These are phyloP conservation scores for Ictalurus furcatus DNA, from an alignment of 2,113 vertebrate species.

Conservation along the genomic window DNA sequence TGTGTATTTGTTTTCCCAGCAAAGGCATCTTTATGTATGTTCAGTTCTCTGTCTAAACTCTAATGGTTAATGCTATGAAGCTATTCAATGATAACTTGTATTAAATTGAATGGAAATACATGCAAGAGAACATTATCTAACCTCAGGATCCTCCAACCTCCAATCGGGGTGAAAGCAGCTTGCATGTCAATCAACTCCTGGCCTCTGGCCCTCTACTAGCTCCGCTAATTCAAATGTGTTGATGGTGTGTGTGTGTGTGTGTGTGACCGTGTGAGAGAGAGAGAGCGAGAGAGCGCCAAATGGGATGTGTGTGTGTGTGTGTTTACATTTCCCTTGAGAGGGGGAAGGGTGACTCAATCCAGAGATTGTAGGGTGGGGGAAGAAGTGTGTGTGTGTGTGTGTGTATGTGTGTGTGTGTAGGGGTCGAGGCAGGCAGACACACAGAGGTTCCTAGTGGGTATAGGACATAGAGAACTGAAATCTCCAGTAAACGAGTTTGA, in stretches of 20 bases:
- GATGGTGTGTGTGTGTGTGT: conserved; percentile 32
- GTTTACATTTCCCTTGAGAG: conserved; percentile 52
- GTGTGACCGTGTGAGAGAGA: conserved; percentile 32
- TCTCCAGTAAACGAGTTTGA: conserved; percentile 36
- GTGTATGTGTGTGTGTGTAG: conserved; percentile 9
- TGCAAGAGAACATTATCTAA: conserved; percentile 24
- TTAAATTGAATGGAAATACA: conserved; percentile 12
- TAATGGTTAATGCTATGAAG: background rate
- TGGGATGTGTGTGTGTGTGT: conserved; percentile 42
- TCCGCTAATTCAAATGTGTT: conserved; percentile 39
- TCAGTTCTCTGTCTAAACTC: background rate
- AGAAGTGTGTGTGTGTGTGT: conserved; percentile 16
- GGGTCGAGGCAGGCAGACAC: conserved; percentile 27
- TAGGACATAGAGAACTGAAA: conserved; percentile 25
- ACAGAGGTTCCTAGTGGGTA: conserved; percentile 31
- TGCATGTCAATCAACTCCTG: conserved; percentile 42
- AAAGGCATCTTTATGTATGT: too few species aligned
- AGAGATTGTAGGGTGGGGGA: conserved; percentile 24
- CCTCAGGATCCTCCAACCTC: background rate
- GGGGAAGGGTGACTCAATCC: conserved; percentile 46
- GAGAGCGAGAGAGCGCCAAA: background rate
- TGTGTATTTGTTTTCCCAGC: background rate
- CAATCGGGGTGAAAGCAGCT: conserved; percentile 23
- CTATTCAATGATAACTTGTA: background rate
- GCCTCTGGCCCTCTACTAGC: conserved; percentile 38